A percentile compares a stretch with the other conserved stretches of the same genome.
Conservation (phyloP, 2,797 vertebrate species). For the Alfaro cultratus region DNA sequence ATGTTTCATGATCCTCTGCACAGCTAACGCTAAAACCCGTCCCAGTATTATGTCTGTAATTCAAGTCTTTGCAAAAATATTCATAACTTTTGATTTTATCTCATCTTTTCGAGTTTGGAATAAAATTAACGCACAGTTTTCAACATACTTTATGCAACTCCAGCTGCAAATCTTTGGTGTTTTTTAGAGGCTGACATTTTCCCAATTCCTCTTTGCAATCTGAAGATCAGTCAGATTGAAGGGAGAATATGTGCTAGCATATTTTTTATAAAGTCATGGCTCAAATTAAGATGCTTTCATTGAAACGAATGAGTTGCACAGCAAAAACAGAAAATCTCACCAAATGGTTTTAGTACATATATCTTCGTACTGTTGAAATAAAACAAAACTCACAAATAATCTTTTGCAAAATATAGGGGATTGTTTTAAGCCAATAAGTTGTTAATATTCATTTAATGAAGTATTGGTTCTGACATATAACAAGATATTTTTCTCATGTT, state of each 20-base stretch:
- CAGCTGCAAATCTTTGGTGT: neutral
- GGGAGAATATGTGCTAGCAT: neutral
- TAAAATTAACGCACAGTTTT: neutral
- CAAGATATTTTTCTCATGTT: no score
- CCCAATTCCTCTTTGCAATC: neutral
- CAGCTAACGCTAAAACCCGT: neutral
- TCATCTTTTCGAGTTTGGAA: neutral
- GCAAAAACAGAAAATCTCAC: no score
- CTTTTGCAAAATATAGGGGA: no score
- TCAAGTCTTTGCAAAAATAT: conserved; percentile 8
- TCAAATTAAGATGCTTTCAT: neutral
- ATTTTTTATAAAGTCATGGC: neutral
- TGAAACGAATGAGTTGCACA: neutral
- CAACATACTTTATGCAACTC: neutral
- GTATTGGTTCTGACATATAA: no score
- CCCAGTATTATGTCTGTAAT: neutral
- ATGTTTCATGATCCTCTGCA: conserved; percentile 5
- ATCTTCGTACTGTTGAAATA: no score
- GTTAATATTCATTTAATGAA: no score
- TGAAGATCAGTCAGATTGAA: neutral
- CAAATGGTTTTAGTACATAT: no score
- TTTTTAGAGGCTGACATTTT: neutral
- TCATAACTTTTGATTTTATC: neutral
- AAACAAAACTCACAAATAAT: no score
- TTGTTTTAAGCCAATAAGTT: no score